Conservation (phyloP, 2,888 invertebrate species). For the Drosophila borborema region DNA sequence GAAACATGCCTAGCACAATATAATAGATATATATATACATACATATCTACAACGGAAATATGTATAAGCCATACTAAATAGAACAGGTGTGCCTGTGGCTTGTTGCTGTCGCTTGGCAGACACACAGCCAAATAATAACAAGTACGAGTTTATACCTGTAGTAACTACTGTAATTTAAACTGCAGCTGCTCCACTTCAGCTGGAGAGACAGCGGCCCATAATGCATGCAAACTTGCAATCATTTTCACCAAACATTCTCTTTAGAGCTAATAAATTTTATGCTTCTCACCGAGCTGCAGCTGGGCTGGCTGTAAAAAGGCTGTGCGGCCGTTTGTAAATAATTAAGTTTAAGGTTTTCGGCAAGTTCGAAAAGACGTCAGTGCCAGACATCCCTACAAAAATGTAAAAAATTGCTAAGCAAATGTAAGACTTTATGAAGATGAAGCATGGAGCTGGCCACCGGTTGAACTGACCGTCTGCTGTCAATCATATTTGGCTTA, state of each 20-base stretch:
- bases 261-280: slow-evolving; percentile 69
- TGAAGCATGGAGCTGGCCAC: neutral
- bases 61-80: neutral
- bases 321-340: slow-evolving; percentile 53
- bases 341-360: slow-evolving; percentile 55
- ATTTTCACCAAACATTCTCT: slow-evolving; percentile 62
- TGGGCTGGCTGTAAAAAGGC: slow-evolving; percentile 51
- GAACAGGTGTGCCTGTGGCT: slow-evolving; percentile 44
- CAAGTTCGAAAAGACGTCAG: neutral
- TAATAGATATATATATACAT: neutral
- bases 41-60: slow-evolving; percentile 36
- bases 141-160: slow-evolving; percentile 1
- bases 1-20: slow-evolving; percentile 37
- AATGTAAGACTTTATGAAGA: slow-evolving; percentile 5
- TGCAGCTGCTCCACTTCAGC: slow-evolving; percentile 46
- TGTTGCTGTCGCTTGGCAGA: slow-evolving; percentile 7
- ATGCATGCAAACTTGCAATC: slow-evolving; percentile 76
- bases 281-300: slow-evolving; percentile 40
- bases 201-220: slow-evolving; percentile 38
- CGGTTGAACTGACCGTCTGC: neutral
- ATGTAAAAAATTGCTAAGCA: slow-evolving; percentile 12
- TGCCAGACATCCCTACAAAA: neutral
- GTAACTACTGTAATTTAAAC: slow-evolving; percentile 47
- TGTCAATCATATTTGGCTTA: slow-evolving; percentile 33
- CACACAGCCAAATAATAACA: slow-evolving; percentile 17